Percentiles rank a stretch among this genome's conserved stretches.
phyloP scores from a whole-genome alignment of 2,888 invertebrate species.

The Ferrisia virgata region DNA sequence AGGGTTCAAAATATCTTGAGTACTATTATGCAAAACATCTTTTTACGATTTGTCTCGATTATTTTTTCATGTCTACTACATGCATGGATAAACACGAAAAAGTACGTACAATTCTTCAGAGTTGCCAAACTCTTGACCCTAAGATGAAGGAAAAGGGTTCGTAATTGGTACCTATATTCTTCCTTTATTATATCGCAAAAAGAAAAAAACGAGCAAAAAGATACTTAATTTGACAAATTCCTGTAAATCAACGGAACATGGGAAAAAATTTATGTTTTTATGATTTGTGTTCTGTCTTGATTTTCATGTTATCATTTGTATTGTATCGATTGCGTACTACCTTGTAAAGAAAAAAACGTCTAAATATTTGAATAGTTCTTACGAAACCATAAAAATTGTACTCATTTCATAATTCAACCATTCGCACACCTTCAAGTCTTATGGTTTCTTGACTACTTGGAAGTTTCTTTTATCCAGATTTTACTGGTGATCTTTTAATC shows the following conservation, averaged over 20 bases:
- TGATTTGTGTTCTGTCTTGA: background rate
- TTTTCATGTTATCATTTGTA: background rate
- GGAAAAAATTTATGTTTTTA: background rate
- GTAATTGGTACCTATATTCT: too few species aligned
- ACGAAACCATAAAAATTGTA: slow-evolving; percentile 15
- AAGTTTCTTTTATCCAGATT: background rate
- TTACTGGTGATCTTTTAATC: slow-evolving; percentile 14
- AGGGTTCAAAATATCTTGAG: background rate
- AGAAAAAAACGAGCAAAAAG: too few species aligned
- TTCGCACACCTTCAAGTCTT: background rate
- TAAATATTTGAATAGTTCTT: slow-evolving; percentile 8
- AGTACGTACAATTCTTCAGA: too few species aligned
- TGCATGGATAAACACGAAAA: background rate
- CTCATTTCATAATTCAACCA: slow-evolving; percentile 14
- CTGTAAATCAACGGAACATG: background rate
- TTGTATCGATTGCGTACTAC: background rate
- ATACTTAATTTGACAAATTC: too few species aligned
- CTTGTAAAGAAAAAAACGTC: background rate
- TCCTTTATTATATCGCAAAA: too few species aligned
- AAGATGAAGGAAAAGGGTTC: too few species aligned
- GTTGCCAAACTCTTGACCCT: too few species aligned
- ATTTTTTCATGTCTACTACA: background rate
- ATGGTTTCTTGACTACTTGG: slow-evolving; percentile 20
- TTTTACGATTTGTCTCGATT: background rate
- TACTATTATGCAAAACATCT: background rate